Evolutionary conservation across 1,140 invertebrate genomes (phyloP), one percentile per base, ranked within the genome.

Genomic region (Thaumetopoea pityocampa): DNA sequence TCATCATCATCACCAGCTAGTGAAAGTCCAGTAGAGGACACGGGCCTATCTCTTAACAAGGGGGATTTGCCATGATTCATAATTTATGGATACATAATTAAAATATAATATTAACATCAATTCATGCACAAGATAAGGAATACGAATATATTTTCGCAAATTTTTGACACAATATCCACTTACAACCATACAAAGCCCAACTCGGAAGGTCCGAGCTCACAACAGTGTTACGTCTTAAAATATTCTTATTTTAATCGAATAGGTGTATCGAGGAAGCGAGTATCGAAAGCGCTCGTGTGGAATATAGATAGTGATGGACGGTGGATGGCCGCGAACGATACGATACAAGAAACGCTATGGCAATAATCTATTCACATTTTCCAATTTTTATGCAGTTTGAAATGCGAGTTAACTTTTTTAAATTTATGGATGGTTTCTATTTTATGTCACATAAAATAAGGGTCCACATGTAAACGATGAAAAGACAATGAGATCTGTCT

Each of bases 231-330:
- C 50, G 54, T 62, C 43, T 66, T 47, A 49, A 37, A 57, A 59
- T 64, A 67, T 72, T 83, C 76, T 79, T 83, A 83, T 83, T 80
- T 69, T 72, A 73, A 74, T 77, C 71, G 70, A 74, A 59, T 63
- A 52, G 54, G 59, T 65, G 62, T 67, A 76, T 73, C 71, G 68
- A 58, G 59, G 51, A 61, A 55, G 58, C 60, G 62, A 71, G 64
- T 62, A 67, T 65, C 65, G 62, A 43, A 41, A 45, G 58, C 76
- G 62, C 50, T 65, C 79, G 79, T 83, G 79, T 59, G 70, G 76
- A 80, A 83, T 58, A 48, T 46, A 67, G 79, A 83, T 83, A 83
- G 69, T 72, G 71, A 72, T 67, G 72, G 68, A 69, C 77, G 56
- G 50, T 66, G 69, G 60, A 36, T 48, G 37, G 64, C 51, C 58